These are phyloP conservation scores for Drosophila lacertosa DNA, from an alignment of 1,140 invertebrate genomes.

Conservation along the genomic window DNA sequence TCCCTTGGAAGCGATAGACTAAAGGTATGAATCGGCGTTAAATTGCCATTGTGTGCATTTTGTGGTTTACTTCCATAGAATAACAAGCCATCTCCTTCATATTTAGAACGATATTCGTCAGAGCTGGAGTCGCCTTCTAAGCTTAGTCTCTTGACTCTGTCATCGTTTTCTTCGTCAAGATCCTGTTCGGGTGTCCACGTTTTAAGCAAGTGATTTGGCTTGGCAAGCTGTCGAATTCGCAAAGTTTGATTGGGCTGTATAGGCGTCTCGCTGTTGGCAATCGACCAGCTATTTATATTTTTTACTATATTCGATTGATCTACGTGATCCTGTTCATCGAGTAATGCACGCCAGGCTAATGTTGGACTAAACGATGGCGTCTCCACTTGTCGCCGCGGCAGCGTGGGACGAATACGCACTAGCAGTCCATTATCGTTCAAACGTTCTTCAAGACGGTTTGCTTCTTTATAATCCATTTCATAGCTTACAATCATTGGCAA, in stretches of 20 bases:
- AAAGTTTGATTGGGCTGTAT: slow-evolving; percentile 34
- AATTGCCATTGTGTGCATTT: slow-evolving; percentile 7
- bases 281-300: slow-evolving; percentile 8
- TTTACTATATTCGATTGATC: slow-evolving; percentile 10
- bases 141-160: slow-evolving; percentile 87
- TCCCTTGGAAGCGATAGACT: slow-evolving; percentile 89
- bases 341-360: slow-evolving; percentile 91
- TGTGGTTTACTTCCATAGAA: slow-evolving; percentile 53
- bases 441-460: slow-evolving; percentile 24
- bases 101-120: slow-evolving; percentile 55
- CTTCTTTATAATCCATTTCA: slow-evolving; percentile 35
- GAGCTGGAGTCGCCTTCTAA: slow-evolving; percentile 50
- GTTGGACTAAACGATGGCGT: slow-evolving; percentile 92
- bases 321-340: slow-evolving; percentile 42
- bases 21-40: slow-evolving; percentile 86
- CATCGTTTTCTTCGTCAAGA: slow-evolving; percentile 85
- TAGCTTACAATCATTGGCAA: slow-evolving; percentile 14
- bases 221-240: slow-evolving; percentile 15
- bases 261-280: slow-evolving; percentile 23
- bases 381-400: slow-evolving; percentile 90
- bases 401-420: slow-evolving; percentile 89
- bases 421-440: slow-evolving; percentile 86
- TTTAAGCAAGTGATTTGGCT: slow-evolving; percentile 40
- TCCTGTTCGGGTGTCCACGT: slow-evolving; percentile 94
- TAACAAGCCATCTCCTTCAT: slow-evolving; percentile 37